Percentiles rank a stretch among this genome's conserved stretches.
Evolutionary conservation across 2,888 invertebrate genomes (phyloP).

Genomic region (Lamellibrachia satsuma): DNA sequence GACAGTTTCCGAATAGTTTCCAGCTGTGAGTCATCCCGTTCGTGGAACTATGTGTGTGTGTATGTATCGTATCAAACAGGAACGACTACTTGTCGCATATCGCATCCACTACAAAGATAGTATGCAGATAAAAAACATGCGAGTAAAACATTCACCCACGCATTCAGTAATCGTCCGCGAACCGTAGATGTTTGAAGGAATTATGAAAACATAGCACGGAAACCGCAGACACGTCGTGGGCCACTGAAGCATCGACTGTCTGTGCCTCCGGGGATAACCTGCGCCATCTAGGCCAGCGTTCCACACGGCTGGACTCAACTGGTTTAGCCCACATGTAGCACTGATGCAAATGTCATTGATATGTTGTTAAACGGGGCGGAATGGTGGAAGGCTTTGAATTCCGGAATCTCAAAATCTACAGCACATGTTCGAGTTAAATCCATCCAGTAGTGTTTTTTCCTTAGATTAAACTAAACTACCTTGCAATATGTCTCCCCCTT

Average conservation of each 20-base stretch:
- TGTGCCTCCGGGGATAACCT: not conserved
- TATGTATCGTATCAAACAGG: not conserved
- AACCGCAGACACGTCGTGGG: not conserved
- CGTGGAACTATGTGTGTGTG: not conserved
- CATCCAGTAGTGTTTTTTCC: not conserved
- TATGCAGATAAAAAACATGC: not conserved
- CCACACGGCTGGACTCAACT: not conserved
- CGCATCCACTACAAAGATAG: not conserved
- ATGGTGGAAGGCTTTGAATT: not conserved
- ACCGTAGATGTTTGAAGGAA: not conserved
- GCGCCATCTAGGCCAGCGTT: not conserved
- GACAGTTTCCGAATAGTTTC: not conserved
- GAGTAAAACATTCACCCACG: not conserved
- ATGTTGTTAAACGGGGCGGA: not conserved
- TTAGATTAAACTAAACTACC: not conserved
- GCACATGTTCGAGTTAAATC: not conserved
- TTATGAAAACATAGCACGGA: not conserved
- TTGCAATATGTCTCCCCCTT: not conserved
- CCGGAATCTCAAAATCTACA: not conserved
- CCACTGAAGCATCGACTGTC: not conserved
- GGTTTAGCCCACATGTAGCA: not conserved
- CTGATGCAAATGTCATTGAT: not conserved
- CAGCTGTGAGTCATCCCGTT: not conserved
- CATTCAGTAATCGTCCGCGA: not conserved
- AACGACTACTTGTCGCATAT: not conserved